Evolutionary conservation across 2,797 vertebrate species (phyloP).

Genomic region (Pyrocephalus nanus): DNA sequence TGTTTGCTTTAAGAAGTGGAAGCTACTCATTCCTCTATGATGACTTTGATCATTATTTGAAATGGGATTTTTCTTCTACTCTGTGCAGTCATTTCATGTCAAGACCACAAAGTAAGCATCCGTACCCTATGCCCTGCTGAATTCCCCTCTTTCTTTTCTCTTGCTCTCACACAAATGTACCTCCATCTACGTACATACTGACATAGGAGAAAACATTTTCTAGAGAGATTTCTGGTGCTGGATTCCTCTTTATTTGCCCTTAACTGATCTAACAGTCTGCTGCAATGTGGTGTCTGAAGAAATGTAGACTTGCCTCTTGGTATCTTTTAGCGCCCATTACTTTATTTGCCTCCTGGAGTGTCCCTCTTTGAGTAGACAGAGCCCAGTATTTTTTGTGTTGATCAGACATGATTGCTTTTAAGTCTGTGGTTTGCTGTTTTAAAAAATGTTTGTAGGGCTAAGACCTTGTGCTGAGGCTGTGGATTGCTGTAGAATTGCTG

Average conservation of each 20-base stretch:
- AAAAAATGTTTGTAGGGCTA: background rate
- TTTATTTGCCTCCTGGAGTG: background rate
- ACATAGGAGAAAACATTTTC: background rate
- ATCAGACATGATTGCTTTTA: background rate
- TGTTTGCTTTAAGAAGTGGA: slow-evolving; percentile 69
- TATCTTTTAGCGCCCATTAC: background rate
- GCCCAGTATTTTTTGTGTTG: background rate
- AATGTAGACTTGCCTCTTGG: background rate
- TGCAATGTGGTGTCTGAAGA: background rate
- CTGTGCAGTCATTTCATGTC: background rate
- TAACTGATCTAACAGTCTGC: background rate
- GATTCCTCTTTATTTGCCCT: background rate
- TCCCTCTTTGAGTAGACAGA: background rate
- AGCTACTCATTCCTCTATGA: slow-evolving; percentile 17
- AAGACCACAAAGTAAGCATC: background rate
- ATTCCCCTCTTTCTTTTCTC: background rate
- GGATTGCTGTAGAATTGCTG: background rate
- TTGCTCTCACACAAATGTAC: background rate
- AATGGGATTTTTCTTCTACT: slow-evolving; percentile 23
- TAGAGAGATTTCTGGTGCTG: background rate
- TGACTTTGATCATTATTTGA: slow-evolving; percentile 51
- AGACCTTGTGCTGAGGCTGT: background rate
- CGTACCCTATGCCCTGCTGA: background rate
- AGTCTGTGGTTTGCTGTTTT: background rate
- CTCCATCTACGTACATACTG: background rate